These are phyloP conservation scores for Lypha dubia DNA, from an alignment of 2,888 invertebrate species.

Conservation along the genomic window DNA sequence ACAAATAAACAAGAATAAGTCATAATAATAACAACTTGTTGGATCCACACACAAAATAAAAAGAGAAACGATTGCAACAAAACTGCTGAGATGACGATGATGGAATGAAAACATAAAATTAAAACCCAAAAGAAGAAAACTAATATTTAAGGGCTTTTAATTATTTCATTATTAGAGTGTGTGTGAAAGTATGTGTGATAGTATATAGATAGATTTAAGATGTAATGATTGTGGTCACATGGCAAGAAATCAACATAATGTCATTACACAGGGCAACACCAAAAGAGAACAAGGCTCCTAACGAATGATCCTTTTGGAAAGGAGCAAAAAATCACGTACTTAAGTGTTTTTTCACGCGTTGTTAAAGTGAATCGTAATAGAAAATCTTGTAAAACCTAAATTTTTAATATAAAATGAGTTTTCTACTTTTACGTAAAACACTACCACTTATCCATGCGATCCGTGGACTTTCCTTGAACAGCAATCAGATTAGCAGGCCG, in stretches of 20 bases:
- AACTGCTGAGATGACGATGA: constrained; percentile 32
- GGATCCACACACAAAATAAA: constrained; percentile 46
- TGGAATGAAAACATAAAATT: constrained; percentile 43
- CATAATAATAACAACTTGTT: constrained; percentile 65
- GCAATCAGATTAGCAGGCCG: too few species aligned
- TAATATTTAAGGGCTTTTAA: constrained; percentile 59
- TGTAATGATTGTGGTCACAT: background rate
- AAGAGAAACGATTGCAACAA: constrained; percentile 22
- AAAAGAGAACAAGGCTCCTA: too few species aligned
- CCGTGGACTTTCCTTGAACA: too few species aligned
- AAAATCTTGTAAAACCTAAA: too few species aligned
- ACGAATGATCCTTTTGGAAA: too few species aligned
- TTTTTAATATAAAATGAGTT: too few species aligned
- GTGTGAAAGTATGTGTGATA: background rate
- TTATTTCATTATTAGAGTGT: constrained; percentile 35
- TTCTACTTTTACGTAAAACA: too few species aligned
- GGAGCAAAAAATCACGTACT: too few species aligned
- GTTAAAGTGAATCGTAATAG: too few species aligned
- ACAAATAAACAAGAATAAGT: constrained; percentile 24
- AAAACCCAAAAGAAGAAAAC: constrained; percentile 32
- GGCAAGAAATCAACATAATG: background rate
- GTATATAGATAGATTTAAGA: constrained; percentile 15
- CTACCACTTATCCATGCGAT: too few species aligned
- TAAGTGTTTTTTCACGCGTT: too few species aligned
- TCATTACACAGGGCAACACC: too few species aligned